Evolutionary conservation across 2,888 invertebrate species (phyloP), one percentile per base, ranked within the genome.

Genomic region (Parnassius glacialis): DNA sequence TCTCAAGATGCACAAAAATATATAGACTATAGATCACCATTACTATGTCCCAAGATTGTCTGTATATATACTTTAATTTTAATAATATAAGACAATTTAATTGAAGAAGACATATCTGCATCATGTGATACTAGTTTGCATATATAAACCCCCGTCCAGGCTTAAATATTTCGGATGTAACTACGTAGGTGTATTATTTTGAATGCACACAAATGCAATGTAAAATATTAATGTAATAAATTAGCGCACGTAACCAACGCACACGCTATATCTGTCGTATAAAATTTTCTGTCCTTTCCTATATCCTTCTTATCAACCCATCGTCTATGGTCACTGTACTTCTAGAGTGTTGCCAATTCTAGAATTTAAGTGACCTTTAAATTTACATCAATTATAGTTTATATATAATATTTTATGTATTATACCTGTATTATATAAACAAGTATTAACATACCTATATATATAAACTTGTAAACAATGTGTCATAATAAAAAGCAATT

Each of bases 401-500:
- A 2, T 45, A 12, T 25, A 34, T 34, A 12, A n/a, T 13, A 48
- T 48, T 13, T 13, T 9, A 9, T 13, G 13, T n/a, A 13, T 48
- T 48, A 48, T 48, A 48, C 7, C 34, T 34, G 12, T 48, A 48
- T 45, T 45, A 45, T 12, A n/a, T 45, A n/a, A 45, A 9, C 13
- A 12, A 5, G 34, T 41, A 34, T 41, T 20, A 9, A 34, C 25
- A 25, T 25, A 25, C 5, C 2, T 25, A 25, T 25, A 25, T 25
- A 25, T 25, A 25, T 25, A 7, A 34, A 34, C 34, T 34, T 5
- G 34, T 34, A 25, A 51, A 20, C 57, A 52, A 43, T 25, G 58
- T 51, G 58, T 52, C 52, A 45, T 59, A 52, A 57, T 43, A 10
- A 45, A 45, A 52, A 44, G 13, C 52, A 45, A 59, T 45, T 45